Evolutionary conservation across 1,140 invertebrate species (phyloP).

Genomic region (Orius laevigatus): DNA sequence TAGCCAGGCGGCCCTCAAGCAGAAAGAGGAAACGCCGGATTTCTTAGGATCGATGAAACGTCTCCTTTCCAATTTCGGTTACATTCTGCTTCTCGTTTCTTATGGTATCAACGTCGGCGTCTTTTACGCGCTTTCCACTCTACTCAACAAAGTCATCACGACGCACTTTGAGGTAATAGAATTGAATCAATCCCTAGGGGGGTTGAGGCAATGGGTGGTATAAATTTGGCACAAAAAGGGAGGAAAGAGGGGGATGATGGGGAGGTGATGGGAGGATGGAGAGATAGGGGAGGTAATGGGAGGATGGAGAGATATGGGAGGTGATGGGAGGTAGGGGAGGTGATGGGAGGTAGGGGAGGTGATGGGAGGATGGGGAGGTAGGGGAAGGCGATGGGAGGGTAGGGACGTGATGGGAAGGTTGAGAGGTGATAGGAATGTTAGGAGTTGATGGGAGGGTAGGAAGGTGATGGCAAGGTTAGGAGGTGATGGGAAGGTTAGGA

Average conservation of each 20-base stretch:
- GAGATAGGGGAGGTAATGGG: no score
- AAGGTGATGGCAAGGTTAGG: no score
- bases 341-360: no score
- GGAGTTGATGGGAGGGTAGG: no score
- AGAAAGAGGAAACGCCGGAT: constrained; percentile 33
- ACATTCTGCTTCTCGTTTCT: constrained; percentile 61
- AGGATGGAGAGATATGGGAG: no score
- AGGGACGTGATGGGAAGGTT: no score
- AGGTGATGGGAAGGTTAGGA: no score
- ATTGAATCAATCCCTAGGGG: background rate
- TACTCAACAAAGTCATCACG: constrained; percentile 75
- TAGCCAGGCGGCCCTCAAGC: constrained; percentile 44
- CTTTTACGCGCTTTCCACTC: constrained; percentile 86
- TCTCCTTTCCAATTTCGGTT: constrained; percentile 56
- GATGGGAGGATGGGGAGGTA: background rate
- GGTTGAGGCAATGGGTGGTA: no score
- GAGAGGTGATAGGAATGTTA: background rate
- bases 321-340: no score
- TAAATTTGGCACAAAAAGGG: no score
- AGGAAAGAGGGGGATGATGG: background rate
- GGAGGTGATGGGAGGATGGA: no score
- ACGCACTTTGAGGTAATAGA: constrained; percentile 59
- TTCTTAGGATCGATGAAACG: constrained; percentile 57
- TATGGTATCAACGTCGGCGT: constrained; percentile 88
- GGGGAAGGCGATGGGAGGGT: background rate